Evolutionary conservation across 1,140 invertebrate species (phyloP), one percentile per base, ranked within the genome.

Genomic region (Stenopsyche tienmushanensis): DNA sequence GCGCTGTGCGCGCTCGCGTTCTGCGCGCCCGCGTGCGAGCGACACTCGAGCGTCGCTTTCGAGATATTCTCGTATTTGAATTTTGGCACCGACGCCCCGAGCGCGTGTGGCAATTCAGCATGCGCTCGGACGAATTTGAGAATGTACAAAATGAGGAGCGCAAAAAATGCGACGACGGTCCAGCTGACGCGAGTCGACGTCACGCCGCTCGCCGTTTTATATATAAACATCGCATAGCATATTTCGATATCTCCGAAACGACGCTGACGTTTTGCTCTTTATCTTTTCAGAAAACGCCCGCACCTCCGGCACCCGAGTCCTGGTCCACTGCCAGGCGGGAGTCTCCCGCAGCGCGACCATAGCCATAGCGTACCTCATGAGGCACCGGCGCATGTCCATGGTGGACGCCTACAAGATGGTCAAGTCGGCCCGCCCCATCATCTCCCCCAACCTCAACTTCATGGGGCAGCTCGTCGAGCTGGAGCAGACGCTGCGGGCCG

Each of bases 401-500:
- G 83, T 92, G 23, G 92, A 97, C 71, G 93, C 94, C 1, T 97
- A 94, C 80, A 88, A 90, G 71, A 85, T 90, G 72, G 94, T 98
- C 34, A 94, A 96, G 75, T 84, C 84, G 47, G 88, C 88, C 47
- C 83, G 96, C 50, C 86, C 88, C 24, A 97, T 97, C 75, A 97
- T 98, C 71, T 96, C 94, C 49, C 95, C 95, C 0, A 97, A 99
- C 79, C 86, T 98, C 47, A 98, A 98, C 75, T 99, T 99, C 79
- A 95, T 99, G 88, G 93, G 90, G 8, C 96, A 98, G 78, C 82
- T 99, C 70, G 80, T 93, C 34, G 93, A 97, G 73, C 85, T 94
- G 72, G 93, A 96, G 74, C 86, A 92, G 71, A 84, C 80, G 58
- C 75, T 91, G 63, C 80, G 82, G 23, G 83, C 77, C 64, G 79